phyloP scores from a whole-genome alignment of 2,888 invertebrate species.

The Pandemis cinnamomeana region DNA sequence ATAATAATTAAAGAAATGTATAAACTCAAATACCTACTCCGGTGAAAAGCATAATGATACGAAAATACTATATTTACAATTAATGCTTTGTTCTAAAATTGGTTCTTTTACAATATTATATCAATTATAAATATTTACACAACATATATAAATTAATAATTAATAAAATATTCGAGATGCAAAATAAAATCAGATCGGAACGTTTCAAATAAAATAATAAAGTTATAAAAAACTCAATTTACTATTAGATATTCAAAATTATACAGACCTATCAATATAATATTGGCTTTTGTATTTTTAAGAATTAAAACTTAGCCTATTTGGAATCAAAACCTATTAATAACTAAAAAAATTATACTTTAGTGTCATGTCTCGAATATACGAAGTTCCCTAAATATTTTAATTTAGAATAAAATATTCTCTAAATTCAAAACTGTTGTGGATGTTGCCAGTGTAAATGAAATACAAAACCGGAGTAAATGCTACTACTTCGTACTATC shows the following conservation, averaged over 20 bases:
- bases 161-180: slow-evolving; percentile 44
- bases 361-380: slow-evolving; percentile 50
- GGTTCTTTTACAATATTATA: slow-evolving; percentile 34
- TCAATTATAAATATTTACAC: slow-evolving; percentile 46
- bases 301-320: slow-evolving; percentile 38
- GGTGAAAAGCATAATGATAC: slow-evolving; percentile 41
- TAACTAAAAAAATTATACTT: slow-evolving; percentile 46
- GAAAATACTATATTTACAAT: slow-evolving; percentile 54
- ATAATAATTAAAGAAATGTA: slow-evolving; percentile 63
- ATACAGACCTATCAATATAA: slow-evolving; percentile 19
- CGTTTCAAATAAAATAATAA: slow-evolving; percentile 16
- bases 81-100: slow-evolving; percentile 48
- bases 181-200: slow-evolving; percentile 43
- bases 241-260: slow-evolving; percentile 25
- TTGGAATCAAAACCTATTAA: slow-evolving; percentile 50
- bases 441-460: slow-evolving; percentile 42
- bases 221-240: slow-evolving; percentile 6
- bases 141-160: slow-evolving; percentile 40
- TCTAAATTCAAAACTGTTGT: slow-evolving; percentile 26
- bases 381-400: slow-evolving; percentile 10
- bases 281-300: slow-evolving; percentile 21
- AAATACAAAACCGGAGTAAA: slow-evolving; percentile 46
- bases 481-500: slow-evolving; percentile 58
- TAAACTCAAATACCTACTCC: slow-evolving; percentile 39
- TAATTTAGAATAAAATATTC: slow-evolving; percentile 19